Conservation (phyloP, 2,113 vertebrate species). For the Solea solea region DNA sequence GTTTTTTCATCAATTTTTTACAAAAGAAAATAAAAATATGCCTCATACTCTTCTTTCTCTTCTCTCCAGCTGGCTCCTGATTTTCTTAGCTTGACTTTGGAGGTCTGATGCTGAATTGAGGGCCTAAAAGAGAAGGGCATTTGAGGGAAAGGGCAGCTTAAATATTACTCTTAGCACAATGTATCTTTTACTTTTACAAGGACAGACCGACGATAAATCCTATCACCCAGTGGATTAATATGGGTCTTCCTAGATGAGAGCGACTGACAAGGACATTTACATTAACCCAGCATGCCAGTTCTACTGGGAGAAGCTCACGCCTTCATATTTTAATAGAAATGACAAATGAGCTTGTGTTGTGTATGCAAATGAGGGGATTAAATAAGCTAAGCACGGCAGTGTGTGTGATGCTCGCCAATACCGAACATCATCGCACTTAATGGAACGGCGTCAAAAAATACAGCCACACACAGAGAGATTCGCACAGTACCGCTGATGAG, state of each 20-base stretch:
- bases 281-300: conserved; percentile 12
- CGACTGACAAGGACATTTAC: conserved; percentile 67
- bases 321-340: conserved; percentile 43
- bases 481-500: conserved; percentile 39
- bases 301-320: conserved; percentile 21
- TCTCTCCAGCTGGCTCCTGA: background rate
- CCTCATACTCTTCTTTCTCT: conserved; percentile 5
- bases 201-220: conserved; percentile 73
- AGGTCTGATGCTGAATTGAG: conserved; percentile 24
- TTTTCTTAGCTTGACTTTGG: conserved; percentile 21
- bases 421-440: conserved; percentile 10
- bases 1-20: background rate
- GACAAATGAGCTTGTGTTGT: conserved; percentile 39
- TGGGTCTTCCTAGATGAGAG: conserved; percentile 37
- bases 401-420: conserved; percentile 11
- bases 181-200: conserved; percentile 64
- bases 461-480: background rate
- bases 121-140: conserved; percentile 36
- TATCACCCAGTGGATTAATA: conserved; percentile 65
- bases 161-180: conserved; percentile 51
- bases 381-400: conserved; percentile 15
- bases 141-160: conserved; percentile 40
- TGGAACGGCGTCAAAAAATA: conserved; percentile 15
- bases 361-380: conserved; percentile 26
- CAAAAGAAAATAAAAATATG: background rate